Base-by-base conservation (phyloP, 2,888 invertebrate genomes). In the Netelia fuscicornis region DNA sequence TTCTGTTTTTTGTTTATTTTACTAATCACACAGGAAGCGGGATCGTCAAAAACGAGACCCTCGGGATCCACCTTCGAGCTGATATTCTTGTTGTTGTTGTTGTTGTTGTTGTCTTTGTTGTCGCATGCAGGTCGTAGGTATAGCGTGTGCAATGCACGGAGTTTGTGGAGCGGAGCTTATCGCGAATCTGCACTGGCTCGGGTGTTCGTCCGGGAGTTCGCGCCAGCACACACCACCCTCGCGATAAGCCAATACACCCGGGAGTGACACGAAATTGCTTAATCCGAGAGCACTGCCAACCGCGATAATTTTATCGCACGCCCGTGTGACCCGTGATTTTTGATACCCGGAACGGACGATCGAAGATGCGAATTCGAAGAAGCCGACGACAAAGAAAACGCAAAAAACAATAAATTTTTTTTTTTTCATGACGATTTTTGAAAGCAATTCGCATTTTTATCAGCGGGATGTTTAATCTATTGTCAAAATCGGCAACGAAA, bases 181-280 rank as follows among this genome's bases (percentile, higher is more conserved):
- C 80, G 48, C 52, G 54, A 84, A 84, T 84, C 80, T 81, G 60
- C 84, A 79, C 60, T 62, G 71, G 72, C 65, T 72, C 58, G 72
- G 62, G 37, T 58, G 56, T 80, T 54, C 76, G 37, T 42, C 76
- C 30, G 56, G 48, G 60, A 60, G 65, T 20, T 72, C 76, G 72
- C 65, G 48, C 60, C 52, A 67, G 30, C 56, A 67, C 25, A 60
- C 17, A 67, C 71, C 71, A 52, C 10, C 54, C 44, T 67, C 67
- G 54, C 76, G 76, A 84, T 84, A 81, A 84, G 84, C 84, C 76
- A 71, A 84, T 84, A 67, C 84, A 75, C 76, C 30, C 11, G 84
- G 80, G 84, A 72, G 37, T 81, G 80, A 84, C 84, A 52, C 72
- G 44, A 52, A 81, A 81, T 77, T 84, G 76, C 80, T 84, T 80